Evolutionary conservation across 2,113 vertebrate genomes (phyloP).

Genomic region (Falco punctatus): DNA sequence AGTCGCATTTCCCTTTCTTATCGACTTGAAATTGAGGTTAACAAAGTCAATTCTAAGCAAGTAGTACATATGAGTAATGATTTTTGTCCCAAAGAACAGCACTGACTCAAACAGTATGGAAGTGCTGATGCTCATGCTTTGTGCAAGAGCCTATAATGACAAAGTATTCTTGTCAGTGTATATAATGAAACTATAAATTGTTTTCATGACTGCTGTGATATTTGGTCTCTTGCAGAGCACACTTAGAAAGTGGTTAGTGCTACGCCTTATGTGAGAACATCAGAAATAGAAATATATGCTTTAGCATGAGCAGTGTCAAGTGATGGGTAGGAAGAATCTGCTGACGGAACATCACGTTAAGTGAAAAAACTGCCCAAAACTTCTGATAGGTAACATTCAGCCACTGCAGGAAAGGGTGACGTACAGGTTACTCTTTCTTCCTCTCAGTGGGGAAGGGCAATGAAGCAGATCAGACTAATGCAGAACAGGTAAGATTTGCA

Average conservation of each 20-base stretch:
- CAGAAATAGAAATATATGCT: slow-evolving; percentile 30
- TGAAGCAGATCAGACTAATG: background rate
- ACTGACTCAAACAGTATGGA: slow-evolving; percentile 49
- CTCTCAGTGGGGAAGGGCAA: background rate
- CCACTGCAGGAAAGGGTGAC: background rate
- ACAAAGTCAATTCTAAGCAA: slow-evolving; percentile 66
- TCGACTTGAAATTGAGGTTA: slow-evolving; percentile 74
- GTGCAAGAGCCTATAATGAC: slow-evolving; percentile 66
- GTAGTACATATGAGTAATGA: slow-evolving; percentile 58
- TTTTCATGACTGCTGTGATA: slow-evolving; percentile 75
- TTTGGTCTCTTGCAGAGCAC: slow-evolving; percentile 68
- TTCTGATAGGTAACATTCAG: background rate
- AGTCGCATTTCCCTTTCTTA: slow-evolving; percentile 54
- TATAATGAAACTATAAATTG: slow-evolving; percentile 82
- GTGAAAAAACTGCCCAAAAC: background rate
- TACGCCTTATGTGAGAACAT: slow-evolving; percentile 42
- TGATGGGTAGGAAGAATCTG: background rate
- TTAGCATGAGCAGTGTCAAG: background rate
- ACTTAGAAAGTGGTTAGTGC: slow-evolving; percentile 73
- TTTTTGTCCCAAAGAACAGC: slow-evolving; percentile 66
- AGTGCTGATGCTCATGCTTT: slow-evolving; percentile 69
- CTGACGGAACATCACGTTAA: background rate
- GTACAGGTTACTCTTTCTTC: background rate
- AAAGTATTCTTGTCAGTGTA: slow-evolving; percentile 73
- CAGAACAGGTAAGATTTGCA: background rate